Base-by-base conservation (phyloP, 30 jellyfish, hydroid and myxozoan genomes). In the Aurelia sp. region DNA sequence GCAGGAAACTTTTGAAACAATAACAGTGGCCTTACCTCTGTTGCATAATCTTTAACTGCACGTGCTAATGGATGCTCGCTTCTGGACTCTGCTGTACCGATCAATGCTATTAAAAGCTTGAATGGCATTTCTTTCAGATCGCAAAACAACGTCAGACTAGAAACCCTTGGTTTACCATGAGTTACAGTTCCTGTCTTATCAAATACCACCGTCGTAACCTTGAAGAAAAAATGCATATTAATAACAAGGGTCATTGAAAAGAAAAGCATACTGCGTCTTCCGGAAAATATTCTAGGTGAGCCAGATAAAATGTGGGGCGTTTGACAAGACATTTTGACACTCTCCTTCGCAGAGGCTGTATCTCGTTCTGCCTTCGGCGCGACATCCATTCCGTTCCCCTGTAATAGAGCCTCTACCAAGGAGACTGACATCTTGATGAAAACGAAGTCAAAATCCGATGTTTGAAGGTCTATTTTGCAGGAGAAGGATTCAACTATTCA, bases 131-230 rank as follows among this genome's bases (percentile, higher is more conserved):
- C 21, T 23, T 66, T 82, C 71, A 63, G 59, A 18, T 87, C 89
- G 37, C 79, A 71, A 58, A 78, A 89, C 47, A 90, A 31, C 7
- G 88, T 64, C 13, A 80, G 58, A 31, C 76, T 86, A 11, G 86
- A 52, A 11, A 91, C 98, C 33, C 61, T 82, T 31, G 99, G 99
- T 53, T 80, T 71, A 40, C 99, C 99, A 59, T 91, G 91, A 22
- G 99, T 96, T 47, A 96, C 73, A 7, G 99, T 96, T 53, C 99
- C 99, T 6, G 99, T 96, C 62, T 96, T 96, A 69, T 96, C 99
- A 71, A 96, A 96, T 16, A 92, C 96, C 44, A 96, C 89, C 13
- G 98, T 88, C 23, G 91, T 81, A 17, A 96, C 93, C 98, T 91
- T 44, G 55, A 65, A n/a, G 57, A 78, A 13, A 41, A 69, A 21